Percentiles rank a stretch among this genome's conserved stretches.
These are phyloP conservation scores for Lepus oiostolus DNA, from an alignment of 2,797 vertebrate genomes.

Conservation along the genomic window DNA sequence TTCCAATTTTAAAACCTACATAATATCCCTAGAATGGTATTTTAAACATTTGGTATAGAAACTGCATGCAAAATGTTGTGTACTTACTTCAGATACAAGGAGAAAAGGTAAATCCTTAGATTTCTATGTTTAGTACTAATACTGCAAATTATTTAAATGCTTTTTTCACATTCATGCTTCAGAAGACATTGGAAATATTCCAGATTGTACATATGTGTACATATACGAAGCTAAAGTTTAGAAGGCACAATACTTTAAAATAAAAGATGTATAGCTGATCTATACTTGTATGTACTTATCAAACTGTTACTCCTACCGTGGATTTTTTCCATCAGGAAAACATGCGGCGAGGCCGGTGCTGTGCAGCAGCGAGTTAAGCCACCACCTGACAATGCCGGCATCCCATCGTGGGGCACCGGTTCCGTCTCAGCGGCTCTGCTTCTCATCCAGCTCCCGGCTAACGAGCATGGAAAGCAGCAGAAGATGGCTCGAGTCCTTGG, in stretches of 20 bases:
- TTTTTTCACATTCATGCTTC: constrained; percentile 51
- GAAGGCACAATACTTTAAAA: constrained; percentile 58
- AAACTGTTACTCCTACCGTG: not conserved
- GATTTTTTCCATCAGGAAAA: constrained; percentile 51
- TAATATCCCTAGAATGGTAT: not conserved
- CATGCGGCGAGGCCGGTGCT: too few species aligned
- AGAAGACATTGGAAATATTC: constrained; percentile 40
- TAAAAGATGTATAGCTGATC: not conserved
- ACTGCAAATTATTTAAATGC: constrained; percentile 12
- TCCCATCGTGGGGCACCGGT: too few species aligned
- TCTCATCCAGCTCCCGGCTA: too few species aligned
- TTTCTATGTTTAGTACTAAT: constrained; percentile 53
- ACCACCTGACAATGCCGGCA: too few species aligned
- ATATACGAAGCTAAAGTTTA: constrained; percentile 21
- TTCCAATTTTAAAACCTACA: not conserved
- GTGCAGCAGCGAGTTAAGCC: too few species aligned
- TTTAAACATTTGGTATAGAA: constrained; percentile 44
- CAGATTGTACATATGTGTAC: not conserved
- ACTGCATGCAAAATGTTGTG: not conserved
- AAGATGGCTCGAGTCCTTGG: too few species aligned
- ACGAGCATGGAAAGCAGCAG: too few species aligned
- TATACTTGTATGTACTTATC: not conserved
- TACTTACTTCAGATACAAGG: constrained; percentile 39
- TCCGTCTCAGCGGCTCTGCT: too few species aligned
- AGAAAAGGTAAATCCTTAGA: constrained; percentile 49